Evolutionary conservation across 2,888 invertebrate genomes (phyloP), one percentile per base, ranked within the genome.

Genomic region (Dendrolimus houi): DNA sequence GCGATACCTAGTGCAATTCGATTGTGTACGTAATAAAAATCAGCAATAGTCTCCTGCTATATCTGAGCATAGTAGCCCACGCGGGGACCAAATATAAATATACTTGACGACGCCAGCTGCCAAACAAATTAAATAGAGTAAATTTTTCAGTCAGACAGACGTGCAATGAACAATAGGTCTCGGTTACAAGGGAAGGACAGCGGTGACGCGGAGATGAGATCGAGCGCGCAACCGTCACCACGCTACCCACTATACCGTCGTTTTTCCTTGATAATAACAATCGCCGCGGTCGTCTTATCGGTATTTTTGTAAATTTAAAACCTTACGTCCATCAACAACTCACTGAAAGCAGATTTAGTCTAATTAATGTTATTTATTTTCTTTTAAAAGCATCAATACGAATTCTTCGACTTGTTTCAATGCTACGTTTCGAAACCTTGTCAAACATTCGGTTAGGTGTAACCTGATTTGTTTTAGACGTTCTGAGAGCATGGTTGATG

Each of bases 81-180:
- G 83, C 85, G 68, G 71, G 69, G 70, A 64, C 77, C 74, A 79
- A 80, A 83, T 83, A 78, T 82, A 84, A 86, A 86, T 87, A 86
- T 82, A 81, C 79, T 81, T 73, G 76, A 77, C 81, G 75, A 77
- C 69, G 78, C 68, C 65, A 71, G 81, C 77, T 88, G 89, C 88
- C 89, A 89, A 87, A 83, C 81, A 86, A 84, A 87, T 87, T 85
- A 81, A 87, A 87, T 82, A 81, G 81, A 83, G 77, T 77, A 82
- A 75, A 87, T 87, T 87, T 86, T 88, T 89, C 82, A 83, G 75
- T 72, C 66, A 67, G 81, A 81, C 80, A 77, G 82, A 81, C 75
- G 69, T 66, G 74, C 71, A 70, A 68, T 77, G 83, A 85, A 88
- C 88, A 87, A 89, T 87, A 77, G 84, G 81, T 80, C 75, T 78